Percentiles rank a stretch among this genome's conserved stretches.
phyloP scores from a whole-genome alignment of 2,113 vertebrate genomes.

The Oncorhynchus keta region DNA sequence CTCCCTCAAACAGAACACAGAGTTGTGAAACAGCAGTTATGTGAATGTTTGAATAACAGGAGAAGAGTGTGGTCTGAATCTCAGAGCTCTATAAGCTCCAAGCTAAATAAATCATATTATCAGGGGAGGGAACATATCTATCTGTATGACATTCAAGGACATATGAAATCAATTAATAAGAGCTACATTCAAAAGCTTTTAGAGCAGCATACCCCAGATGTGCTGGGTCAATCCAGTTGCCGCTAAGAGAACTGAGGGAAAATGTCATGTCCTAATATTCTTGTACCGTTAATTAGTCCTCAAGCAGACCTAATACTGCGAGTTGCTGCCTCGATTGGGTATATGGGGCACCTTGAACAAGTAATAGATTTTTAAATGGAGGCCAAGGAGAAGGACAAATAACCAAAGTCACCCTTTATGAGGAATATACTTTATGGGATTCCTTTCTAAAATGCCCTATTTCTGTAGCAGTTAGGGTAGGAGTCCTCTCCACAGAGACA shows the following conservation, averaged over 20 bases:
- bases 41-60: constrained; percentile 32
- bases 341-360: constrained; percentile 67
- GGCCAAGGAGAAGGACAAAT: constrained; percentile 63
- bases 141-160: constrained; percentile 16
- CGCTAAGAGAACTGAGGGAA: background rate
- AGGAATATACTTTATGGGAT: constrained; percentile 67
- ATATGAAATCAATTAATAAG: background rate
- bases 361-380: constrained; percentile 66
- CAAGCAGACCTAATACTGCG: constrained; percentile 33
- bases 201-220: background rate
- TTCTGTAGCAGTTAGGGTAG: constrained; percentile 38
- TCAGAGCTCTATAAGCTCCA: constrained; percentile 19
- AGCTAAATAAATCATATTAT: background rate
- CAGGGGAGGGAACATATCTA: constrained; percentile 30
- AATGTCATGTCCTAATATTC: background rate
- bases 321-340: constrained; percentile 31
- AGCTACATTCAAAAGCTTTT: background rate
- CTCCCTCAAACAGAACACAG: constrained; percentile 19
- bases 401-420: constrained; percentile 59
- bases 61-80: constrained; percentile 16
- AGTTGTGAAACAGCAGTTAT: constrained; percentile 26
- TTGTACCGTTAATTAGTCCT: constrained; percentile 27
- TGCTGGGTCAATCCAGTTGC: background rate
- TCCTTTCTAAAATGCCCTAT: constrained; percentile 58
- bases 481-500: constrained; percentile 46